Evolutionary conservation across 2,113 vertebrate species (phyloP).

Genomic region (Ophiodon elongatus): DNA sequence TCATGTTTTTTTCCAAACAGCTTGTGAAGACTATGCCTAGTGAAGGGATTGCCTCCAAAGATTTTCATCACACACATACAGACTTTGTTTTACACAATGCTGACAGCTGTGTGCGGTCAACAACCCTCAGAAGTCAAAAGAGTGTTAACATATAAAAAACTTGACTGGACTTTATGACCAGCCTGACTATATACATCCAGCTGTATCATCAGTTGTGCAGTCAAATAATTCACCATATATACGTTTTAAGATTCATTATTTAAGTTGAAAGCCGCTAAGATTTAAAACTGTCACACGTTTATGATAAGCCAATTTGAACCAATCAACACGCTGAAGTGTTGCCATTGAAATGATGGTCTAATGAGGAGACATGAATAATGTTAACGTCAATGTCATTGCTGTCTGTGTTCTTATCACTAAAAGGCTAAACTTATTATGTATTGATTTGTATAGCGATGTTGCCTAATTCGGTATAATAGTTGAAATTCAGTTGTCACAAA

Average conservation of each 20-base stretch:
- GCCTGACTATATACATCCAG: constrained; percentile 9
- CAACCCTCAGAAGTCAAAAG: constrained; percentile 20
- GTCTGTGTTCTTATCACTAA: constrained; percentile 20
- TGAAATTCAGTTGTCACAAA: neutral
- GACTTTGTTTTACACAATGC: constrained; percentile 18
- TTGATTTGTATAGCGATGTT: neutral
- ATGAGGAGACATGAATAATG: constrained; percentile 34
- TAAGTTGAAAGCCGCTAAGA: neutral
- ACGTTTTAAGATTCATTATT: constrained; percentile 16
- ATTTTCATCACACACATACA: constrained; percentile 35
- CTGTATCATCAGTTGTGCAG: constrained; percentile 16
- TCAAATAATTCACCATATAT: constrained; percentile 2
- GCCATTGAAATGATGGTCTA: neutral
- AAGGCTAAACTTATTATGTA: neutral
- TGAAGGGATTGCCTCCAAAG: constrained; percentile 22
- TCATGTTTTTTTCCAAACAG: constrained; percentile 14
- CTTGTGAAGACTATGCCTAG: constrained; percentile 14
- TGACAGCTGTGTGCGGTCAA: constrained; percentile 35
- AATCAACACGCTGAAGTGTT: constrained; percentile 25
- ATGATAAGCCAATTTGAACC: constrained; percentile 6
- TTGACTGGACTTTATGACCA: constrained; percentile 3
- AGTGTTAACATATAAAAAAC: constrained; percentile 28
- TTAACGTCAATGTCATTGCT: constrained; percentile 2
- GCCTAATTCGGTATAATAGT: neutral
- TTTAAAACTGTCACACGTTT: constrained; percentile 16